Evolutionary conservation across 1,140 invertebrate species (phyloP).

Genomic region (Dinothrombium tinctorium): DNA sequence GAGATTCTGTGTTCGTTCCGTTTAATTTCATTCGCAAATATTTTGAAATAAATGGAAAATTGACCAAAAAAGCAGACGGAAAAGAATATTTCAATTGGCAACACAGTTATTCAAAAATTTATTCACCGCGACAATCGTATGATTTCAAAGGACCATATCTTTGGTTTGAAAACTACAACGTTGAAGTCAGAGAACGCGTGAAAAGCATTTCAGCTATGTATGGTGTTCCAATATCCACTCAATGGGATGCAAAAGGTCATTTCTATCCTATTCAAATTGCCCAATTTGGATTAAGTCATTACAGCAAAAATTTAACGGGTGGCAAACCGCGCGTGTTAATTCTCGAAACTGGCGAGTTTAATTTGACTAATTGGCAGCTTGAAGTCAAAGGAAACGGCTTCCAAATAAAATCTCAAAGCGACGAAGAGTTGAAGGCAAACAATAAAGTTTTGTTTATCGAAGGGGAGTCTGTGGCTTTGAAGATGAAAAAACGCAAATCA

Average conservation of each 20-base stretch:
- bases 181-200: slow-evolving; percentile 76
- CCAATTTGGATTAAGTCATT: slow-evolving; percentile 89
- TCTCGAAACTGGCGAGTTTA: slow-evolving; percentile 5
- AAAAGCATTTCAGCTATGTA: slow-evolving; percentile 79
- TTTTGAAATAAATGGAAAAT: slow-evolving; percentile 67
- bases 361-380: not conserved
- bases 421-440: not conserved
- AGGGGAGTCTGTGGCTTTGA: slow-evolving; percentile 1
- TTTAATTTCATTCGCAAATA: slow-evolving; percentile 81
- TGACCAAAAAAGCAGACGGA: slow-evolving; percentile 22
- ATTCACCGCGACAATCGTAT: slow-evolving; percentile 62
- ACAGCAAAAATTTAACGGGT: slow-evolving; percentile 73
- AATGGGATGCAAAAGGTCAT: slow-evolving; percentile 72
- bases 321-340: slow-evolving; percentile 2
- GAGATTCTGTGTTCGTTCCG: slow-evolving; percentile 60
- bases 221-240: slow-evolving; percentile 75
- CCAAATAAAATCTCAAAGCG: not conserved
- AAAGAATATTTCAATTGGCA: slow-evolving; percentile 57
- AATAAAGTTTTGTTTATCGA: not conserved
- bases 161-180: slow-evolving; percentile 93
- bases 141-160: slow-evolving; percentile 67
- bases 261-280: slow-evolving; percentile 97
- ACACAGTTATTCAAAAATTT: slow-evolving; percentile 78
- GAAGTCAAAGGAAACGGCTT: not conserved
- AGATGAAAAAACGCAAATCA: not conserved